Evolutionary conservation across 1,140 invertebrate genomes (phyloP).

Genomic region (Anastrepha obliqua): DNA sequence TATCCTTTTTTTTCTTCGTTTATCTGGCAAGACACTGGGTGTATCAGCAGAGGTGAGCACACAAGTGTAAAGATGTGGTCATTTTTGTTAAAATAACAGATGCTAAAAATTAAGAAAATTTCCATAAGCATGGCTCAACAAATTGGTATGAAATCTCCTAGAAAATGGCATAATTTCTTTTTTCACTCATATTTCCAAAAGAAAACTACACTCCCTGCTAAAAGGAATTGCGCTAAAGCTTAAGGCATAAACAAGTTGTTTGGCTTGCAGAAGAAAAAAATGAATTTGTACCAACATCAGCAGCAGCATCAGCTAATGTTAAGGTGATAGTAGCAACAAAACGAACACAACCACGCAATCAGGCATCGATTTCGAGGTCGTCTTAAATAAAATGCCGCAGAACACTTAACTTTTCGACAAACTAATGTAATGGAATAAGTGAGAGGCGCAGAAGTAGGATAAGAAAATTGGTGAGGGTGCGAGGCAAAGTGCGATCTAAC

Average conservation of each 20-base stretch:
- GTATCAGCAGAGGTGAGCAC: no score
- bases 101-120: no score
- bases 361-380: neutral
- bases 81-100: no score
- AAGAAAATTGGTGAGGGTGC: neutral
- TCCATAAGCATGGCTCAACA: no score
- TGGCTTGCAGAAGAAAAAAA: neutral
- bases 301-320: neutral
- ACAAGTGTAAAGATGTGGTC: no score
- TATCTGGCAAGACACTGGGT: no score
- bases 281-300: neutral
- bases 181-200: neutral
- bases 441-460: neutral
- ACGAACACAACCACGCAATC: neutral
- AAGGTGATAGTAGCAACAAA: neutral
- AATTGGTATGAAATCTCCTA: no score
- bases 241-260: neutral
- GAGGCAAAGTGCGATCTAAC: neutral
- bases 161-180: neutral
- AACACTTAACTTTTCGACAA: slow-evolving; percentile 17
- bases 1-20: no score
- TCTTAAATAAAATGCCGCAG: neutral
- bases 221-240: neutral
- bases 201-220: neutral
- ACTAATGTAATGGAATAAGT: slow-evolving; percentile 37